Conservation (phyloP, 2,113 vertebrate genomes). For the Heterocephalus glaber region DNA sequence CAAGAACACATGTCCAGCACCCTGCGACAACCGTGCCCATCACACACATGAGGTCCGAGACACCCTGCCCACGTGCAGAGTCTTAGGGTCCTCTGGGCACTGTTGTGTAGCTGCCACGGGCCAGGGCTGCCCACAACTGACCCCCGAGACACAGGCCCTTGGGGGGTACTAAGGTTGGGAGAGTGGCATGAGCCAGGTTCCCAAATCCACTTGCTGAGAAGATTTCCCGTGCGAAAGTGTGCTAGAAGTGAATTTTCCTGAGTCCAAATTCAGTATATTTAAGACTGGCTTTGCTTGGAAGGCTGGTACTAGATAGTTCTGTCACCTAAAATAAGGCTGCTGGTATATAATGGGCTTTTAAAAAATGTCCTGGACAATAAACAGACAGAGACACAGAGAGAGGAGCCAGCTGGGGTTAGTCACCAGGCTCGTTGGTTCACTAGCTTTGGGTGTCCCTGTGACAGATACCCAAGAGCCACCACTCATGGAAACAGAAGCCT, state of each 20-base stretch:
- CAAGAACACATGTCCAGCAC: background rate
- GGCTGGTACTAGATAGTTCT: background rate
- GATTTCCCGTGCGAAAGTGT: background rate
- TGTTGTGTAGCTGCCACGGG: accelerated
- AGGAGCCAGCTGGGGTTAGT: no score
- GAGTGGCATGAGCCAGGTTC: background rate
- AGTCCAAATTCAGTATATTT: background rate
- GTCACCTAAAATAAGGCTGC: background rate
- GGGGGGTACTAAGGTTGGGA: background rate
- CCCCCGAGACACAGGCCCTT: background rate
- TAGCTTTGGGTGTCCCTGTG: background rate
- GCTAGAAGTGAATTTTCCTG: accelerated
- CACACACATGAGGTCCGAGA: accelerated
- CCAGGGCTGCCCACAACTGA: background rate
- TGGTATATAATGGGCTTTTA: background rate
- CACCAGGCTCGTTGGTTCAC: accelerated
- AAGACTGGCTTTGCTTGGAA: background rate
- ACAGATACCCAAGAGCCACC: accelerated
- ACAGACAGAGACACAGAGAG: background rate
- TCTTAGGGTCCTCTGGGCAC: background rate
- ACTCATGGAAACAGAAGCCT: background rate
- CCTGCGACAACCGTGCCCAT: accelerated
- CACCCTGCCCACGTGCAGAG: background rate
- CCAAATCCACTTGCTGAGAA: background rate
- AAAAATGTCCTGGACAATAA: background rate